Conservation (phyloP, 2,797 vertebrate genomes). For the Chelidonichthys spinosus region DNA sequence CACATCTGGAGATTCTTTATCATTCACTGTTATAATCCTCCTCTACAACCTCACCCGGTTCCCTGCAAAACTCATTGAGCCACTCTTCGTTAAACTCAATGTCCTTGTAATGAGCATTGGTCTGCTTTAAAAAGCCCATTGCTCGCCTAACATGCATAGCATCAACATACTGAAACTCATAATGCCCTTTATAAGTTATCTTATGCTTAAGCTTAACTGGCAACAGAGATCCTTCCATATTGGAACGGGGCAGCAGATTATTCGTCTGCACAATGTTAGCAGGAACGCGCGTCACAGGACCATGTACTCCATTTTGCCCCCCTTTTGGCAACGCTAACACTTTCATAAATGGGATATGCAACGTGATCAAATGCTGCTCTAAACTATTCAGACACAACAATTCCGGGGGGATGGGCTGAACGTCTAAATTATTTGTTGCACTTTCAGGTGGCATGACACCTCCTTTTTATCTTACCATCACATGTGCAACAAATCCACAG, state of each 20-base stretch:
- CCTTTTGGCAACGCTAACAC: neutral
- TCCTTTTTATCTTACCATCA: too few relatives aligned
- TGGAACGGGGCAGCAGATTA: neutral
- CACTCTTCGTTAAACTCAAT: neutral
- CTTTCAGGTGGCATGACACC: too few relatives aligned
- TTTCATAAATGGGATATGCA: neutral
- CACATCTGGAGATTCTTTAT: neutral
- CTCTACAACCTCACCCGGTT: neutral
- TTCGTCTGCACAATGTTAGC: neutral
- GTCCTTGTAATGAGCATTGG: constrained; percentile 14
- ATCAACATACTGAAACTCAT: constrained; percentile 36
- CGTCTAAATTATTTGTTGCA: too few relatives aligned
- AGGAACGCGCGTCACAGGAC: neutral
- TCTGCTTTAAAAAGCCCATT: neutral
- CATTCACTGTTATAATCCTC: neutral
- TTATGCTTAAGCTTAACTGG: constrained; percentile 12
- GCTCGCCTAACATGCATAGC: constrained; percentile 2
- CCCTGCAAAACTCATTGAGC: constrained; percentile 3
- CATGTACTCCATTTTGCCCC: neutral
- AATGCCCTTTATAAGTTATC: neutral
- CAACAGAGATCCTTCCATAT: constrained; percentile 9
- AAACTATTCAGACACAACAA: too few relatives aligned
- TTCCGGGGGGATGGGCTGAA: too few relatives aligned
- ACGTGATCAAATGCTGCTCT: neutral
- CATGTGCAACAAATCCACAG: too few relatives aligned